Percentiles rank a stretch among this genome's conserved stretches.
Conservation (phyloP, 2,888 invertebrate species). For the Noctua janthina region DNA sequence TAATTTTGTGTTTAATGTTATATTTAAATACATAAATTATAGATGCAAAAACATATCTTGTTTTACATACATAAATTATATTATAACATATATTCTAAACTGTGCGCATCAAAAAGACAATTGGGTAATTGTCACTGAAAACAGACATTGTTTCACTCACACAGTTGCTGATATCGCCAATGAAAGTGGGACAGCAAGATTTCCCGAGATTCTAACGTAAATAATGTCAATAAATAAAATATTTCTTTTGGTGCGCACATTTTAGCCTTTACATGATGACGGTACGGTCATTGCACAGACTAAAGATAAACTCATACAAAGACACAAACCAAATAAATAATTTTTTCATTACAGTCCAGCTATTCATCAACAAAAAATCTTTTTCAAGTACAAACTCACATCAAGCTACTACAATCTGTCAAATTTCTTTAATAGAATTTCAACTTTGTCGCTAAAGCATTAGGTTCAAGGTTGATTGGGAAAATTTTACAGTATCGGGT, state of each 20-base stretch:
- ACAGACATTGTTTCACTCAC: not conserved
- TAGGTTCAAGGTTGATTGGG: too few relatives aligned
- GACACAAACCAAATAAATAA: not conserved
- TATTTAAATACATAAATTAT: conserved; percentile 6
- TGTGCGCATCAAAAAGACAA: conserved; percentile 1
- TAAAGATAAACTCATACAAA: not conserved
- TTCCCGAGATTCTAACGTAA: not conserved
- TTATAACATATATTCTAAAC: conserved; percentile 2
- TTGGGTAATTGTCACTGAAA: not conserved
- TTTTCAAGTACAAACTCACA: not conserved
- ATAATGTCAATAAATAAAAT: conserved; percentile 27
- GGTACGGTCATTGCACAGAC: not conserved
- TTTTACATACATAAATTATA: conserved; percentile 2
- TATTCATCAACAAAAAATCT: not conserved
- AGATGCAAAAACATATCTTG: not conserved
- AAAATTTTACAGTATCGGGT: too few relatives aligned
- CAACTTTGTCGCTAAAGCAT: too few relatives aligned
- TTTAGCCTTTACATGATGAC: conserved; percentile 2
- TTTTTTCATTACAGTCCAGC: conserved; percentile 3
- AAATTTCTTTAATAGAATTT: too few relatives aligned
- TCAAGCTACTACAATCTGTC: too few relatives aligned
- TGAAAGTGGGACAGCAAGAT: not conserved
- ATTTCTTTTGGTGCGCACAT: not conserved
- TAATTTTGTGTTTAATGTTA: conserved; percentile 11
- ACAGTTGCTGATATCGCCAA: not conserved